A percentile compares a stretch with the other conserved stretches of the same genome.
These are phyloP conservation scores for Sinelater perroti DNA, from an alignment of 2,888 invertebrate genomes.

Conservation along the genomic window DNA sequence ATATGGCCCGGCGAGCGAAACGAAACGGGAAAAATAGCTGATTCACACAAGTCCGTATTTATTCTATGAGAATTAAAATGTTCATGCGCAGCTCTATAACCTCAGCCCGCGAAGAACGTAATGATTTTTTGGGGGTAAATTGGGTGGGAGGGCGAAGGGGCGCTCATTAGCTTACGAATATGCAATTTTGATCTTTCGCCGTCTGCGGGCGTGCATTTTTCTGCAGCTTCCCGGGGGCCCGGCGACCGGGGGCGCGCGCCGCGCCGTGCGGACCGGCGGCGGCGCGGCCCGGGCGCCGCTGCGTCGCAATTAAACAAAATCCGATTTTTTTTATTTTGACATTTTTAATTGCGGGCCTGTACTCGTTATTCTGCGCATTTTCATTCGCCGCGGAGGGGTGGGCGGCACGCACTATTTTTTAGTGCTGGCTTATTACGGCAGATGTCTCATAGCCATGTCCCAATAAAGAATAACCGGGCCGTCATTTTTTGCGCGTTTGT, in stretches of 20 bases:
- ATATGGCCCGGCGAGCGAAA: constrained; percentile 60
- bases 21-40: constrained; percentile 61
- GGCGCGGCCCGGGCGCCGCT: constrained; percentile 11
- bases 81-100: constrained; percentile 56
- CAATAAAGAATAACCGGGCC: constrained; percentile 62
- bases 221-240: constrained; percentile 25
- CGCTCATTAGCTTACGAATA: constrained; percentile 73
- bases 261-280: constrained; percentile 62
- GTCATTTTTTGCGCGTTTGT: constrained; percentile 62
- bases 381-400: constrained; percentile 63
- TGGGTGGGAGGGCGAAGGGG: constrained; percentile 55
- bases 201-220: constrained; percentile 42
- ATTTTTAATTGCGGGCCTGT: constrained; percentile 67
- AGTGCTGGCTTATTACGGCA: constrained; percentile 72
- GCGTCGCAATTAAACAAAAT: constrained; percentile 44
- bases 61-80: constrained; percentile 61
- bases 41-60: constrained; percentile 58
- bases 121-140: constrained; percentile 88
- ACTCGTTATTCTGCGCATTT: constrained; percentile 69
- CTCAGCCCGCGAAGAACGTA: constrained; percentile 75
- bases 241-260: constrained; percentile 58
- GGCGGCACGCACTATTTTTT: constrained; percentile 71
- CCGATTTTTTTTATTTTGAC: constrained; percentile 62
- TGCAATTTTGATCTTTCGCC: constrained; percentile 71
- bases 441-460: constrained; percentile 69